Conservation (phyloP, 2,888 invertebrate genomes). For the Drosophila quinaria region DNA sequence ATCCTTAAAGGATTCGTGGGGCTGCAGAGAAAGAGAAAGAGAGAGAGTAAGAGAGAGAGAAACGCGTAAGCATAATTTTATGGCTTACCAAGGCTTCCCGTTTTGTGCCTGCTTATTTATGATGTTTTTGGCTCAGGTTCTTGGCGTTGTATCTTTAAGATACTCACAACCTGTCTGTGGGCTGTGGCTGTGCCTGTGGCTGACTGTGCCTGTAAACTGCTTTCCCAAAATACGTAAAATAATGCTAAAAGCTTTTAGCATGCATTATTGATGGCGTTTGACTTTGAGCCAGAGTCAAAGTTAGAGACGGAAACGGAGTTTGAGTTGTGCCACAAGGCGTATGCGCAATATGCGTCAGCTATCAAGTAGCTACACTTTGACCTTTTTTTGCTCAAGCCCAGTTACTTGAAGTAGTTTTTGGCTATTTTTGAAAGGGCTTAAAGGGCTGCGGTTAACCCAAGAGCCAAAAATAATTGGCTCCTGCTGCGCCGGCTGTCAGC, state of each 20-base stretch:
- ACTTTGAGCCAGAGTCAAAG: constrained; percentile 13
- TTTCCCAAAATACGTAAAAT: constrained; percentile 76
- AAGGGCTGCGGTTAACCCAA: constrained; percentile 25
- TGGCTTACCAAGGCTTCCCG: constrained; percentile 53
- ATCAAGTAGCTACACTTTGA: constrained; percentile 50
- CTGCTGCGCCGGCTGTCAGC: constrained; percentile 57
- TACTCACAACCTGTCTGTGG: constrained; percentile 55
- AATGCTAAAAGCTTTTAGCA: constrained; percentile 85
- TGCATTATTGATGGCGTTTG: constrained; percentile 83
- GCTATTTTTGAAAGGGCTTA: constrained; percentile 44
- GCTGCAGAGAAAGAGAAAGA: neutral
- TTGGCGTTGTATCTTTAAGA: constrained; percentile 67
- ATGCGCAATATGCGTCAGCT: constrained; percentile 43
- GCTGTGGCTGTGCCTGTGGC: constrained; percentile 35
- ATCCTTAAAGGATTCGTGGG: constrained; percentile 66
- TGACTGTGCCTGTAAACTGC: constrained; percentile 38
- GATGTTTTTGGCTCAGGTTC: constrained; percentile 58
- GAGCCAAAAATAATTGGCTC: constrained; percentile 66
- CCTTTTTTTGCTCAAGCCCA: constrained; percentile 40
- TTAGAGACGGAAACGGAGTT: neutral
- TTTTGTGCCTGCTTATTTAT: constrained; percentile 57
- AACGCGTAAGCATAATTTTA: constrained; percentile 80
- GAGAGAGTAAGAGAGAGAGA: neutral
- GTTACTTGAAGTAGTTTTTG: constrained; percentile 17
- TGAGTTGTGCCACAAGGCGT: constrained; percentile 45